Base-by-base conservation (phyloP, 2,797 vertebrate genomes). In the Oreortyx pictus region DNA sequence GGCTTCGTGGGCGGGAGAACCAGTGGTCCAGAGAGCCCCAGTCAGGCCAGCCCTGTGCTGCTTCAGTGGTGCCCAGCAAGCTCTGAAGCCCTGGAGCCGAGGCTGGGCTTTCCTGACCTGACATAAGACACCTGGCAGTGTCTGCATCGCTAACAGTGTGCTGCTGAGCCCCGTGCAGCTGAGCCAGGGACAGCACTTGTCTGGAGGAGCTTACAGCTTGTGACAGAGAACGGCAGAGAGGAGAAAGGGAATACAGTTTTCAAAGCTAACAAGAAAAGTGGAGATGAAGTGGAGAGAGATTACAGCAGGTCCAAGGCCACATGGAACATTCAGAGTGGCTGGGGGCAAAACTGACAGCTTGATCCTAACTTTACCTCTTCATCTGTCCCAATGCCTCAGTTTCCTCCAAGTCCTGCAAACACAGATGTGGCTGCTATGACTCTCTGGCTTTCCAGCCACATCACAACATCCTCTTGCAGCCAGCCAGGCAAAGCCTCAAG, bases 1-100 rank as follows among this genome's bases (percentile, higher is more conserved):
- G 1, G 0, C 5, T 14, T 62, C 37, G 11, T 18, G 27, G 19
- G 35, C 0, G 0, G 0, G 2, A 81, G 54, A n/a, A n/a, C n/a
- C 43, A 50, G 0, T 0, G 67, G 68, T 5, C 52, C 0, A 0
- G 65, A 66, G n/a, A 75, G 81, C 47, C 46, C 19, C 12, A 24
- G 49, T 16, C 68, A 43, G 73, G 47, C 25, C 61, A 62, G 11
- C 11, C 23, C 56, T 0, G 0, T 54, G 47, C n/a, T 2, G 0
- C 17, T 12, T 33, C 44, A 43, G 57, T 4, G 44, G 37, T n/a
- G 52, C 71, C 52, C 52, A 62, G 74, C 39, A 41, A 50, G 18
- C 35, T 66, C 46, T 35, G 46, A 6, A 0, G 0, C 8, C 23
- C 43, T 1, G 9, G 11, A 27, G 18, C n/a, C 9, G 3, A 14